Evolutionary conservation across 2,888 invertebrate species (phyloP).

Genomic region (Lampropteryx suffumata): DNA sequence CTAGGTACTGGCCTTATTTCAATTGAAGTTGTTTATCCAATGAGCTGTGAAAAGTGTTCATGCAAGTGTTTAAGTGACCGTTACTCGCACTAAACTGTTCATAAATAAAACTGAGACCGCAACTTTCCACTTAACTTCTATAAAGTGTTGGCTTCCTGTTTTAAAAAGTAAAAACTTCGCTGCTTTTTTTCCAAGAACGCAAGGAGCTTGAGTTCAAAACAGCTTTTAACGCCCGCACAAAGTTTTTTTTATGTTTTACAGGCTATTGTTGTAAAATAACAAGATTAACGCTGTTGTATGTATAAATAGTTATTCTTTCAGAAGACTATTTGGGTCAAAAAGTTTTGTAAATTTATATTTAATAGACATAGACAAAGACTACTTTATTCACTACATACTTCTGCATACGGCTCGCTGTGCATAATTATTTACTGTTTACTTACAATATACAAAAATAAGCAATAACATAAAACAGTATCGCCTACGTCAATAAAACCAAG

Average conservation of each 20-base stretch:
- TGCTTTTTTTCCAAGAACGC: slow-evolving; percentile 65
- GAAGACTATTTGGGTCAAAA: too few species aligned
- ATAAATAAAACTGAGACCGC: slow-evolving; percentile 69
- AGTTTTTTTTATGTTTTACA: slow-evolving; percentile 33
- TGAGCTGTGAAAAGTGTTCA: slow-evolving; percentile 23
- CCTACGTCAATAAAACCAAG: too few species aligned
- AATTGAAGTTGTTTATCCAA: slow-evolving; percentile 9
- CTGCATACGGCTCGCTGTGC: too few species aligned
- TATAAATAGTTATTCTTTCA: too few species aligned
- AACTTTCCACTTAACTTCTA: slow-evolving; percentile 79
- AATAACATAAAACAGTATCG: too few species aligned
- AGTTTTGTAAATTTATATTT: too few species aligned
- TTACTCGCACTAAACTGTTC: slow-evolving; percentile 60
- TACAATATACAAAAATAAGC: too few species aligned
- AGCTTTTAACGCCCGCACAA: slow-evolving; percentile 68
- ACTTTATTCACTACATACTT: too few species aligned
- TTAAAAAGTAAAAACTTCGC: slow-evolving; percentile 59
- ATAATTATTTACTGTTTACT: too few species aligned
- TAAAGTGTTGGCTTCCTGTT: slow-evolving; percentile 78
- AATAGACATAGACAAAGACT: too few species aligned
- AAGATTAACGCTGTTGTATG: background rate
- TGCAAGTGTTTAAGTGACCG: slow-evolving; percentile 52
- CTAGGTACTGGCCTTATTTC: background rate
- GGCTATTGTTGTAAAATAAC: slow-evolving; percentile 12
- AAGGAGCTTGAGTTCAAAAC: slow-evolving; percentile 73